A percentile compares a stretch with the other conserved stretches of the same genome.
Conservation (phyloP, 2,888 invertebrate species). For the Julus scanicus region DNA sequence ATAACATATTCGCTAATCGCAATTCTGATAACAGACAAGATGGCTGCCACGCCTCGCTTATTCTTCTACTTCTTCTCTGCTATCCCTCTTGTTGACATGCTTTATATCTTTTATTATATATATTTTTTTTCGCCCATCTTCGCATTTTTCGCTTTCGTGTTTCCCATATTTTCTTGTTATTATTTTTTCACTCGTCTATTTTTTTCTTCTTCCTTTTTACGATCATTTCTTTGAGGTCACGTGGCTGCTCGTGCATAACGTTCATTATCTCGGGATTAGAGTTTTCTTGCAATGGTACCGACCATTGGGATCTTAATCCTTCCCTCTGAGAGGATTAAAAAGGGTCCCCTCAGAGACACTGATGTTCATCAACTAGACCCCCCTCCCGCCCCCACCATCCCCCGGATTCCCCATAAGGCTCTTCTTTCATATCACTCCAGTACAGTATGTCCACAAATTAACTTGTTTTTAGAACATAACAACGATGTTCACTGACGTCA, state of each 20-base stretch:
- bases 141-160: slow-evolving; percentile 4
- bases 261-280: slow-evolving; percentile 55
- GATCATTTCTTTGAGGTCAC: slow-evolving; percentile 49
- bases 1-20: slow-evolving; percentile 1
- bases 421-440: neutral
- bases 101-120: neutral
- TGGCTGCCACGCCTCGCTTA: slow-evolving; percentile 14
- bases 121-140: slow-evolving; percentile 6
- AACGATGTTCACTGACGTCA: too few species aligned
- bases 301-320: slow-evolving; percentile 33
- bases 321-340: slow-evolving; percentile 33
- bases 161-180: slow-evolving; percentile 28
- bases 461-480: neutral
- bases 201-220: slow-evolving; percentile 14
- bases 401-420: neutral
- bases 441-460: neutral
- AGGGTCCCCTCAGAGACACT: slow-evolving; percentile 7
- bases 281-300: slow-evolving; percentile 49
- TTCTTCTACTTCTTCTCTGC: neutral
- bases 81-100: slow-evolving; percentile 9
- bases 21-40: neutral
- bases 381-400: slow-evolving; percentile 20
- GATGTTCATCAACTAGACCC: neutral
- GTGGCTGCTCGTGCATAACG: slow-evolving; percentile 54
- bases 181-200: slow-evolving; percentile 22